Conservation (phyloP, 2,797 vertebrate species). For the Cossypha caffra region DNA sequence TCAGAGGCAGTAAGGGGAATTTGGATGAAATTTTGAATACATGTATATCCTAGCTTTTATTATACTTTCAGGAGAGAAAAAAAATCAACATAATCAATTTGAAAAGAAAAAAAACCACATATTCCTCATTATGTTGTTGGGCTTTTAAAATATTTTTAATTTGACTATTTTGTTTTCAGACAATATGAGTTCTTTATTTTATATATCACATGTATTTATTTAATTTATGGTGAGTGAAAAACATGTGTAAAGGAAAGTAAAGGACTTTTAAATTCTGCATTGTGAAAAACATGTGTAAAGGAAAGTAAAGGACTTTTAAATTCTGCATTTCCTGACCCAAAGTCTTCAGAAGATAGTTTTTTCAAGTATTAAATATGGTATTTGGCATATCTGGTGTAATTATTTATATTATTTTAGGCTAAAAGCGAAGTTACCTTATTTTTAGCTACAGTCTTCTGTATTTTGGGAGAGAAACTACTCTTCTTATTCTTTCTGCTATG, state of each 20-base stretch:
- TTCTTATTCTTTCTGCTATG: not conserved
- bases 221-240: not conserved
- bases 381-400: not conserved
- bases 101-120: rapidly evolving
- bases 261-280: not conserved
- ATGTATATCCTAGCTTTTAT: not conserved
- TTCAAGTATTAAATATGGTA: not conserved
- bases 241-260: not conserved
- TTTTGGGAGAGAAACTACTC: not conserved
- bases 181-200: not conserved
- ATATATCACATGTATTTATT: not conserved
- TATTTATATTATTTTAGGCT: not conserved
- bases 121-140: not conserved
- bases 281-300: not conserved
- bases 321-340: not conserved
- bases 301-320: not conserved
- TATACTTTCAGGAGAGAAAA: not conserved
- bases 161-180: not conserved
- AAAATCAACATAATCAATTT: not conserved
- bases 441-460: not conserved
- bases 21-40: not conserved
- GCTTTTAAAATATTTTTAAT: not conserved
- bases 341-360: not conserved
- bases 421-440: not conserved
- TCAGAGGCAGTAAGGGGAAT: not conserved